Base-by-base conservation (phyloP, 1,140 invertebrate genomes). In the Heliconius hewitsoni region DNA sequence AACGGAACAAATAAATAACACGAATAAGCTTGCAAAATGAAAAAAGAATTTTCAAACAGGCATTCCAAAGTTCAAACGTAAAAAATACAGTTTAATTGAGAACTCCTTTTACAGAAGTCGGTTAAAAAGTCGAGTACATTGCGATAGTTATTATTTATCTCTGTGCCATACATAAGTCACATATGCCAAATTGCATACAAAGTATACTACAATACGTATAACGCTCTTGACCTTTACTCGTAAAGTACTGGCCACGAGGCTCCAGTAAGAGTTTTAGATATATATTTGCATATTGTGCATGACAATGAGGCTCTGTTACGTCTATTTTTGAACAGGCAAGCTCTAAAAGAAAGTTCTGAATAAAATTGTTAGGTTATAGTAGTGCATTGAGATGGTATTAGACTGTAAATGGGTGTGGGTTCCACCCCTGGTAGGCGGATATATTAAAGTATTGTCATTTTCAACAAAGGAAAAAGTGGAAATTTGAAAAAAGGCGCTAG, bases 241-340 rank as follows among this genome's bases (percentile, higher is more conserved):
- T 30, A 66, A 27, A 66, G 57, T 66, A 66, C 57, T 66, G 23
- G 9, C 57, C 23, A 66, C 23, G 57, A 66, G 57, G 57, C 57
- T 66, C 23, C 18, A 66, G 57, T 66, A 30, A 66, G 13, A 66
- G 9, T 66, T 66, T 27, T 30, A 66, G 11, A 66, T 66, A 27
- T 23, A 66, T 27, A 30, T 66, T 30, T 66, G 57, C 57, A 66
- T 66, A 66, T 66, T 66, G 57, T 66, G 57, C 13, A 13, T 66
- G 23, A 66, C 57, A 66, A 66, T 66, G 57, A 66, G 3, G 57
- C 11, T 27, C 11, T 66, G 30, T 66, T 66, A 27, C n/a, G 57
- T 16, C 57, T 66, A 66, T 30, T 66, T 66, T 66, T 57, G 2
- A 66, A 66, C 57, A 4, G 0, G 3, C 0, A 66, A 11, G 0